Percentiles rank a stretch among this genome's conserved stretches.
phyloP scores from a whole-genome alignment of 2,797 vertebrate species.

The Mormyrus hasselquistii region DNA sequence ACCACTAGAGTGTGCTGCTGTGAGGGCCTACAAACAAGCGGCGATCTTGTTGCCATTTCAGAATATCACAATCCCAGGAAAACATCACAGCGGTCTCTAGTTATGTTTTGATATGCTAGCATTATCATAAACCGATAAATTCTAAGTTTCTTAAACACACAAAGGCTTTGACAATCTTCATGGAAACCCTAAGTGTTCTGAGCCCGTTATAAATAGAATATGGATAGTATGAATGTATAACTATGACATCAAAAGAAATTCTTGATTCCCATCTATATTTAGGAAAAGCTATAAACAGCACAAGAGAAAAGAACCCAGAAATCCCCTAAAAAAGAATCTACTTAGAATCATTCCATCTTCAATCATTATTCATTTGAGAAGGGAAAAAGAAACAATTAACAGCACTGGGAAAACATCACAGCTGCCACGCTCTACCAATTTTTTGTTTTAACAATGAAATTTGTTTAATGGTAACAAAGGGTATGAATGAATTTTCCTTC shows the following conservation, averaged over 20 bases:
- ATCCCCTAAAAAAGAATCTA: not conserved
- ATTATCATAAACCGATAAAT: not conserved
- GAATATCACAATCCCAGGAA: not conserved
- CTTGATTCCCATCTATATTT: not conserved
- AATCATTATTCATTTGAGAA: not conserved
- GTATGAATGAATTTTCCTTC: not conserved
- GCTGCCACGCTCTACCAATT: not conserved
- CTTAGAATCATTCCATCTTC: not conserved
- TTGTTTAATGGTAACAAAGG: not conserved
- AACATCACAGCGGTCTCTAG: not conserved
- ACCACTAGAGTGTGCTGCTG: slow-evolving; percentile 64
- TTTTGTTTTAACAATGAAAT: not conserved
- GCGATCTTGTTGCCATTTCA: not conserved
- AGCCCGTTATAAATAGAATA: not conserved
- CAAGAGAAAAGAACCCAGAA: not conserved
- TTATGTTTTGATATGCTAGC: not conserved
- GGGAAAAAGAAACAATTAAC: not conserved
- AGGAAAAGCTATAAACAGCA: not conserved
- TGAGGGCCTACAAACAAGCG: slow-evolving; percentile 62
- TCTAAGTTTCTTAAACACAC: not conserved
- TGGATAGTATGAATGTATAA: not conserved
- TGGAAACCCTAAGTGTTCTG: not conserved
- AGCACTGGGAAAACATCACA: not conserved
- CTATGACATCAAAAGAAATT: not conserved
- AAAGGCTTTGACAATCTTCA: not conserved